Evolutionary conservation across 2,113 vertebrate genomes (phyloP).

Genomic region (Hymenochirus boettgeri): DNA sequence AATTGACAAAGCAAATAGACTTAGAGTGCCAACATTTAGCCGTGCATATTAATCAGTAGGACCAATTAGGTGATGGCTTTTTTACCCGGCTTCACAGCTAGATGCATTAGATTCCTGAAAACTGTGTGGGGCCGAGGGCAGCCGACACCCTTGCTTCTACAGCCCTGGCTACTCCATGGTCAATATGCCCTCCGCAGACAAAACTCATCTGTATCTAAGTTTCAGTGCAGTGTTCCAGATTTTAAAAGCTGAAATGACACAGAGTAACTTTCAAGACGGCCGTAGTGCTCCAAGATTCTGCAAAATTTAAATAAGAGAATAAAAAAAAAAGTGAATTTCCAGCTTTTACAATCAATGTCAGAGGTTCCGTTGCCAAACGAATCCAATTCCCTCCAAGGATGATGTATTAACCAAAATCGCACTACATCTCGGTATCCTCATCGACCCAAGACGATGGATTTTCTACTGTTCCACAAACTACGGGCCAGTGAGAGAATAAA

Average conservation of each 20-base stretch:
- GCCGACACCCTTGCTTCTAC: no score
- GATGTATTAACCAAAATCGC: constrained; percentile 13
- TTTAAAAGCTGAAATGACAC: constrained; percentile 1
- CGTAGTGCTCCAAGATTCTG: constrained; percentile 4
- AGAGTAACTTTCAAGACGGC: neutral
- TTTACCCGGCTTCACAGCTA: no score
- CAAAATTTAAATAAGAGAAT: constrained; percentile 15
- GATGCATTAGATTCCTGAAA: no score
- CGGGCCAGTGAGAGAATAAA: neutral
- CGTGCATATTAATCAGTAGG: no score
- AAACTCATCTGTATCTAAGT: neutral
- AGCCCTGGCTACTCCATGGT: neutral
- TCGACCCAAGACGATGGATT: no score
- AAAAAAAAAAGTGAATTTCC: constrained; percentile 19
- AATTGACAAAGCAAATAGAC: no score
- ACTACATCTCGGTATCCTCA: constrained; percentile 17
- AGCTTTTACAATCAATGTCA: constrained; percentile 30
- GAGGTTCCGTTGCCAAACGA: constrained; percentile 12
- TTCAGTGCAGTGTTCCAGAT: neutral
- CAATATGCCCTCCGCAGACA: neutral
- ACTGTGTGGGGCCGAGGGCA: neutral
- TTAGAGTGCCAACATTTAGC: no score
- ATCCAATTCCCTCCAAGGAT: constrained; percentile 9
- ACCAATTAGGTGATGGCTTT: no score
- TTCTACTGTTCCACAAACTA: no score